phyloP scores from a whole-genome alignment of 2,113 vertebrate species.

The Plecotus auritus region DNA sequence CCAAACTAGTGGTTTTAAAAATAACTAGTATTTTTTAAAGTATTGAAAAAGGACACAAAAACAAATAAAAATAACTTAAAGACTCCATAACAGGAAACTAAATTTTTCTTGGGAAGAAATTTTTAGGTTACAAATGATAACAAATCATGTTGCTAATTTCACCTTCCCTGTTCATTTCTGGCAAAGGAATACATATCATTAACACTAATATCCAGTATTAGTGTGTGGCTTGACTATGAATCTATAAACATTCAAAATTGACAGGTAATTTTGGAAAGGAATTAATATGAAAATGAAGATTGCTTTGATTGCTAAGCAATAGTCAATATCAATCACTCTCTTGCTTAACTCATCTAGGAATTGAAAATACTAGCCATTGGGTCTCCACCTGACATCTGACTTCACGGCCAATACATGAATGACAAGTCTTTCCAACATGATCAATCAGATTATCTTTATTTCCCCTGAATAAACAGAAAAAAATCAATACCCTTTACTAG shows the following conservation, averaged over 20 bases:
- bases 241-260: background rate
- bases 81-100: background rate
- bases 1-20: conserved; percentile 4
- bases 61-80: background rate
- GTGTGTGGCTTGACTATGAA: background rate
- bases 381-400: background rate
- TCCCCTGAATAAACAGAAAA: background rate
- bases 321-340: conserved; percentile 13
- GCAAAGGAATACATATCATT: background rate
- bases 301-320: conserved; percentile 13
- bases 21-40: background rate
- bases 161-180: conserved; percentile 29
- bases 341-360: background rate
- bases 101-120: conserved; percentile 24
- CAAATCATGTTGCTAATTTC: background rate
- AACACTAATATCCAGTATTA: background rate
- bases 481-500: background rate
- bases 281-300: background rate
- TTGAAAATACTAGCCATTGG: background rate
- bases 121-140: background rate
- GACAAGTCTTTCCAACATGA: background rate
- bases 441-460: background rate
- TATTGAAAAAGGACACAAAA: background rate
- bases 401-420: background rate
- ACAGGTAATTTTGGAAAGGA: conserved; percentile 1